Percentiles rank a stretch among this genome's conserved stretches.
Conservation (phyloP, 1,140 invertebrate genomes). For the Centruroides sculpturatus region DNA sequence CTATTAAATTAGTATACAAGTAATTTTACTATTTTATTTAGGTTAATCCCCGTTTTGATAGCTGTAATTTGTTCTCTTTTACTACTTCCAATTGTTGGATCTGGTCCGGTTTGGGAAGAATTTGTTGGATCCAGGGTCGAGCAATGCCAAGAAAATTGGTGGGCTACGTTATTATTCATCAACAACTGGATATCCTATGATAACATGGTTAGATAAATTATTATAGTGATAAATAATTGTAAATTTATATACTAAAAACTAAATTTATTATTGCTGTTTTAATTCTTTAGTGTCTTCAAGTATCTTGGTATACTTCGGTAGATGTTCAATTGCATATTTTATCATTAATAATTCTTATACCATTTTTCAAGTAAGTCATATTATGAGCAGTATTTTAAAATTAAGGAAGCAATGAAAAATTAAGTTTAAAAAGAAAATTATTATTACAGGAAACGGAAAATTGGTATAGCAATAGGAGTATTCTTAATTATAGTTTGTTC, state of each 20-base stretch:
- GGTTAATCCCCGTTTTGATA: slow-evolving; percentile 11
- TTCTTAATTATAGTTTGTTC: too few species aligned
- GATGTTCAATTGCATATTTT: slow-evolving; percentile 20
- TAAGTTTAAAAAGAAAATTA: too few species aligned
- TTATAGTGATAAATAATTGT: neutral
- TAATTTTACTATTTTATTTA: neutral
- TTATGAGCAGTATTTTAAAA: too few species aligned
- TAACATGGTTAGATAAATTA: slow-evolving; percentile 1
- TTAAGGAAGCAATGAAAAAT: too few species aligned
- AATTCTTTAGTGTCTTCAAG: slow-evolving; percentile 18
- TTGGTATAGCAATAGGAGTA: too few species aligned
- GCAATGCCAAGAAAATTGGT: slow-evolving; percentile 12
- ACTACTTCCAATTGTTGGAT: slow-evolving; percentile 12
- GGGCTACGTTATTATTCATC: slow-evolving; percentile 15
- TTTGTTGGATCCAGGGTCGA: slow-evolving; percentile 10
- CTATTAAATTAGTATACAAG: too few species aligned
- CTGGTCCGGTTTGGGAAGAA: slow-evolving; percentile 17
- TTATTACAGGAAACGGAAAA: too few species aligned
- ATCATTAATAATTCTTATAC: slow-evolving; percentile 11
- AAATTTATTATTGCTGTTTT: neutral
- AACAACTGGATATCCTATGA: slow-evolving; percentile 35
- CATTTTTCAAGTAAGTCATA: slow-evolving; percentile 1
- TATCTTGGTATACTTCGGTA: slow-evolving; percentile 21
- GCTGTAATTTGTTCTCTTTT: slow-evolving; percentile 6
- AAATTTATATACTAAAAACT: too few species aligned